phyloP scores from a whole-genome alignment of 2,797 vertebrate genomes.

The Sphenodon punctatus region DNA sequence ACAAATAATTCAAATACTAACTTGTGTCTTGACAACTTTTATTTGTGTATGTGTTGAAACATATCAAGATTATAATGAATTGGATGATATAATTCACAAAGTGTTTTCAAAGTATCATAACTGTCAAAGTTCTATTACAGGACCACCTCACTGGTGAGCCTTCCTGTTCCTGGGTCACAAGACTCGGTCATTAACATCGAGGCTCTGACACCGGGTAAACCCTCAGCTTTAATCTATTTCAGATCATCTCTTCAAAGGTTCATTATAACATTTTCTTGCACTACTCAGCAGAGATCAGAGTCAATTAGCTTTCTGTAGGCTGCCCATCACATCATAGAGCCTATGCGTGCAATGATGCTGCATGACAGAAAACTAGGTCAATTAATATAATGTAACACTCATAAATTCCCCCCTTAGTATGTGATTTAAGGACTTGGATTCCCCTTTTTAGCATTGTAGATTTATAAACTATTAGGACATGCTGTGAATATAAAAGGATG shows the following conservation, averaged over 20 bases:
- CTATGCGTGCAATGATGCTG: constrained; percentile 80
- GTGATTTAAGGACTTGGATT: too few species aligned
- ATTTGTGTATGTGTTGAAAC: background rate
- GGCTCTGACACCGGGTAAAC: constrained; percentile 83
- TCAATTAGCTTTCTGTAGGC: constrained; percentile 86
- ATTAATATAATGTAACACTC: constrained; percentile 56
- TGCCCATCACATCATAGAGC: constrained; percentile 81
- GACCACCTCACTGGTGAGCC: constrained; percentile 67
- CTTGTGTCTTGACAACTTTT: background rate
- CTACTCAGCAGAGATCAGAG: constrained; percentile 86
- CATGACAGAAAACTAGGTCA: constrained; percentile 80
- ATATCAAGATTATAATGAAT: background rate
- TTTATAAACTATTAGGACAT: background rate
- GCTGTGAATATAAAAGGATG: background rate
- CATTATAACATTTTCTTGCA: constrained; percentile 84
- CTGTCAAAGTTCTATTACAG: constrained; percentile 25
- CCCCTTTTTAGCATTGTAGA: background rate
- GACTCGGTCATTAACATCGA: constrained; percentile 81
- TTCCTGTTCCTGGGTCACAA: constrained; percentile 82
- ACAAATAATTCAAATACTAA: too few species aligned
- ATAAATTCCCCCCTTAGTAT: background rate
- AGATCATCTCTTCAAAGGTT: constrained; percentile 87
- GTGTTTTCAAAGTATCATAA: constrained; percentile 20
- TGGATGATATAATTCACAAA: constrained; percentile 1
- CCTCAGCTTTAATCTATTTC: constrained; percentile 85